Conservation (phyloP, 1,140 invertebrate species). For the Cyclina sinensis region DNA sequence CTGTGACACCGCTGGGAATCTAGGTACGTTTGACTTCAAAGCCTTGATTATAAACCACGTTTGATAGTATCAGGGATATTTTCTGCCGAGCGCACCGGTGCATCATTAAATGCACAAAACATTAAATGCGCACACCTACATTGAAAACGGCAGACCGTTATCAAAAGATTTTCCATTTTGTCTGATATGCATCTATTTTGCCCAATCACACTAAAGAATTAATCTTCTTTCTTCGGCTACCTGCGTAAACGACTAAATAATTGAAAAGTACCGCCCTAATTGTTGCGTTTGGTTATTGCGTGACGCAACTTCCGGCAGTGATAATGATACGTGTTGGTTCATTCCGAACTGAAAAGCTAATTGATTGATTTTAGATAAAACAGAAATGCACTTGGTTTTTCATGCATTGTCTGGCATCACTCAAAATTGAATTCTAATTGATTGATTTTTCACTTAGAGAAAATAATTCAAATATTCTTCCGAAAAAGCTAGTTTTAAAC, state of each 20-base stretch:
- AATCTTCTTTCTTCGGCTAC: not conserved
- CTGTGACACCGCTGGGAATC: not conserved
- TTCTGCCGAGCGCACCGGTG: slow-evolving; percentile 6
- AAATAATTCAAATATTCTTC: too few relatives aligned
- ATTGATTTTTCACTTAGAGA: too few relatives aligned
- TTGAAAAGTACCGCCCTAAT: slow-evolving; percentile 18
- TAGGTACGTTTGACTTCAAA: slow-evolving; percentile 5
- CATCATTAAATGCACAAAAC: slow-evolving; percentile 32
- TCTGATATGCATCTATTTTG: slow-evolving; percentile 2
- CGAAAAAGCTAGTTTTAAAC: too few relatives aligned
- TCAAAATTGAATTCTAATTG: too few relatives aligned
- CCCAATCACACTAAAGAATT: not conserved
- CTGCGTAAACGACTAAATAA: not conserved
- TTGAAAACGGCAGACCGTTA: not conserved
- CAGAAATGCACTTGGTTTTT: not conserved
- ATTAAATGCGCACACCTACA: slow-evolving; percentile 12
- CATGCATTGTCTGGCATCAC: not conserved
- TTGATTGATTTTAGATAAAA: slow-evolving; percentile 10
- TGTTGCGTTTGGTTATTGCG: not conserved
- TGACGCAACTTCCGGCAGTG: not conserved
- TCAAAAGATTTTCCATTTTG: not conserved
- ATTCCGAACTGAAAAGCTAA: not conserved
- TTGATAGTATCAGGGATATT: slow-evolving; percentile 20
- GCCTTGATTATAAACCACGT: not conserved
- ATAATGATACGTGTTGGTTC: not conserved